phyloP scores from a whole-genome alignment of 2,113 vertebrate species.

The Poeciliopsis retropinna region DNA sequence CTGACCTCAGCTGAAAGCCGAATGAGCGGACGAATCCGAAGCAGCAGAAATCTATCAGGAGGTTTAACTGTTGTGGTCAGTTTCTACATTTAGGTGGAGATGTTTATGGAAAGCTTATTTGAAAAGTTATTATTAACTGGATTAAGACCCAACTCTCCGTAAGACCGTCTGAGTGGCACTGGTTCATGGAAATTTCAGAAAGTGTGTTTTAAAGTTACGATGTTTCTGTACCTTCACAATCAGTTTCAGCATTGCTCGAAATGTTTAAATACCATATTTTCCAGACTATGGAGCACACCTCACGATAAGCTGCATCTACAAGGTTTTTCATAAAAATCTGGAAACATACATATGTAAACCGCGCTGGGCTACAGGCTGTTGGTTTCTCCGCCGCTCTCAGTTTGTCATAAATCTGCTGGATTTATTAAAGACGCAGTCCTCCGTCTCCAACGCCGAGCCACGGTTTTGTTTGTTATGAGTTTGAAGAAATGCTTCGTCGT shows the following conservation, averaged over 20 bases:
- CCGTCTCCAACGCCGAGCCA: too few relatives aligned
- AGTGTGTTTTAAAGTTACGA: not conserved
- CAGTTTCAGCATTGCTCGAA: not conserved
- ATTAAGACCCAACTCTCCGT: not conserved
- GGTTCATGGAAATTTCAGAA: not conserved
- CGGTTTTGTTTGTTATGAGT: too few relatives aligned
- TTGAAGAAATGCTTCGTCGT: too few relatives aligned
- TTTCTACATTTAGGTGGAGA: not conserved
- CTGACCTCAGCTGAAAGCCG: slow-evolving; percentile 30
- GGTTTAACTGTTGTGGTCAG: not conserved
- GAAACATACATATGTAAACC: too few relatives aligned
- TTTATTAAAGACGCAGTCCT: too few relatives aligned
- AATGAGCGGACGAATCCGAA: slow-evolving; percentile 28
- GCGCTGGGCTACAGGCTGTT: too few relatives aligned
- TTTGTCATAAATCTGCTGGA: too few relatives aligned
- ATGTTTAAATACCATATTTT: too few relatives aligned
- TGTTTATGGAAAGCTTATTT: not conserved
- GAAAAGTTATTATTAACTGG: not conserved
- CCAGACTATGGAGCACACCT: too few relatives aligned
- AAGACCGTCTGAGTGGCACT: not conserved
- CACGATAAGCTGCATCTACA: too few relatives aligned
- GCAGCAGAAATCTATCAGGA: slow-evolving; percentile 8
- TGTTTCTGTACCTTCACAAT: not conserved
- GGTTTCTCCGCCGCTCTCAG: too few relatives aligned
- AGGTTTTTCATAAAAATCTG: too few relatives aligned